A percentile compares a stretch with the other conserved stretches of the same genome.
phyloP scores from a whole-genome alignment of 2,797 vertebrate genomes.

The Eulemur albifrons region DNA sequence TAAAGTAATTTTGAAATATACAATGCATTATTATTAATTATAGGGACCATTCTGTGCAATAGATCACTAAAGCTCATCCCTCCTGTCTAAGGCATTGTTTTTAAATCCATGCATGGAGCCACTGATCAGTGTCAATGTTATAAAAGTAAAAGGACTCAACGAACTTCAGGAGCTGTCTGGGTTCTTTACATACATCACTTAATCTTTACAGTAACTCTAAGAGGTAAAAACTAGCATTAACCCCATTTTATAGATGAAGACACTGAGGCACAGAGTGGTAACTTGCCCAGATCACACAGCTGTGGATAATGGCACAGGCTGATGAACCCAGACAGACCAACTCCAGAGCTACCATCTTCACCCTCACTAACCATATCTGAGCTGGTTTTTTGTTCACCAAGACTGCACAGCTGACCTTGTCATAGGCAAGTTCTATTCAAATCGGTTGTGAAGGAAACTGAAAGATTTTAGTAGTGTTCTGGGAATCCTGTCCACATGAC shows the following conservation, averaged over 20 bases:
- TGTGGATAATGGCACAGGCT: not conserved
- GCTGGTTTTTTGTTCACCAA: not conserved
- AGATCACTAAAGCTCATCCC: not conserved
- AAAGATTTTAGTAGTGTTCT: not conserved
- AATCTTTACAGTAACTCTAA: not conserved
- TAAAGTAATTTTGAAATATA: not conserved
- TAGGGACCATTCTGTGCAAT: not conserved
- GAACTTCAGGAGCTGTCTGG: not conserved
- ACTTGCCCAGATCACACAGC: not conserved
- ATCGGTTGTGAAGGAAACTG: conserved; percentile 27
- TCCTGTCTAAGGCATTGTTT: not conserved
- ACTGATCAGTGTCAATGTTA: not conserved
- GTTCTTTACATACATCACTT: not conserved
- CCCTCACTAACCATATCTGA: not conserved
- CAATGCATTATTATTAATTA: not conserved
- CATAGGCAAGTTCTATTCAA: not conserved
- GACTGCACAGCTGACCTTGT: not conserved
- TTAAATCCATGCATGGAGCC: not conserved
- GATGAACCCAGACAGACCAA: not conserved
- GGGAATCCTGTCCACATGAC: conserved; percentile 37
- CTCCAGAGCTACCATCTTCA: not conserved
- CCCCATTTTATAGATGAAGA: not conserved
- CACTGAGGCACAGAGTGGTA: not conserved
- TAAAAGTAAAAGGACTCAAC: not conserved
- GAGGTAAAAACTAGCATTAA: not conserved